These are phyloP conservation scores for Atta cephalotes DNA, from an alignment of 1,140 invertebrate genomes.

Conservation along the genomic window DNA sequence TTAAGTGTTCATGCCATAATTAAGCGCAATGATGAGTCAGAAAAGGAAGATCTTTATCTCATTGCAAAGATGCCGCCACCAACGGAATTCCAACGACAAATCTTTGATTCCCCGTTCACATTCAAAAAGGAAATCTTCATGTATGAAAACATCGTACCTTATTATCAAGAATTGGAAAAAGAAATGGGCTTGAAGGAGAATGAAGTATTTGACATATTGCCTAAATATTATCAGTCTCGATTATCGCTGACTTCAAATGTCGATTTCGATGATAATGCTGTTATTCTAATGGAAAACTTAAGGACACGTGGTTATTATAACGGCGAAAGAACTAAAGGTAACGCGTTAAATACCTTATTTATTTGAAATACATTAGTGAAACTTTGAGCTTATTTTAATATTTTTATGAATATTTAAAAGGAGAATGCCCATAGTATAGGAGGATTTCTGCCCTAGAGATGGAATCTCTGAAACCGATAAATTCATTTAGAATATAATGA, in stretches of 20 bases:
- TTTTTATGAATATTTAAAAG: background rate
- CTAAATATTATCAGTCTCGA: conserved; percentile 87
- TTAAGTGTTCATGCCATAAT: conserved; percentile 82
- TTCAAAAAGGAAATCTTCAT: conserved; percentile 83
- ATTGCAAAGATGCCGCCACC: conserved; percentile 85
- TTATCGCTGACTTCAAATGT: conserved; percentile 81
- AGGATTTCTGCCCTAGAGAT: no score
- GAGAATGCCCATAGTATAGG: no score
- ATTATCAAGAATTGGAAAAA: conserved; percentile 75
- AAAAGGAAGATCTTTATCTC: conserved; percentile 76
- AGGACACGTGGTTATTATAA: conserved; percentile 85
- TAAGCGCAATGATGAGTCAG: conserved; percentile 54
- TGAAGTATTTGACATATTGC: conserved; percentile 83
- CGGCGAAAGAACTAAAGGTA: conserved; percentile 83
- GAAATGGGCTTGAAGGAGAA: conserved; percentile 82
- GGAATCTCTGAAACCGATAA: no score
- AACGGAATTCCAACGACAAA: conserved; percentile 77
- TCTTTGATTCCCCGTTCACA: conserved; percentile 83
- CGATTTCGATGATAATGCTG: conserved; percentile 87
- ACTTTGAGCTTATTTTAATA: background rate
- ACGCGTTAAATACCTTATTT: background rate
- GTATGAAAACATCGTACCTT: conserved; percentile 79
- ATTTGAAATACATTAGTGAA: background rate
- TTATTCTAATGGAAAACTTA: conserved; percentile 88
- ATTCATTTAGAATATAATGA: no score